Evolutionary conservation across 2,113 vertebrate species (phyloP), one percentile per base, ranked within the genome.

Genomic region (Panthera uncia): DNA sequence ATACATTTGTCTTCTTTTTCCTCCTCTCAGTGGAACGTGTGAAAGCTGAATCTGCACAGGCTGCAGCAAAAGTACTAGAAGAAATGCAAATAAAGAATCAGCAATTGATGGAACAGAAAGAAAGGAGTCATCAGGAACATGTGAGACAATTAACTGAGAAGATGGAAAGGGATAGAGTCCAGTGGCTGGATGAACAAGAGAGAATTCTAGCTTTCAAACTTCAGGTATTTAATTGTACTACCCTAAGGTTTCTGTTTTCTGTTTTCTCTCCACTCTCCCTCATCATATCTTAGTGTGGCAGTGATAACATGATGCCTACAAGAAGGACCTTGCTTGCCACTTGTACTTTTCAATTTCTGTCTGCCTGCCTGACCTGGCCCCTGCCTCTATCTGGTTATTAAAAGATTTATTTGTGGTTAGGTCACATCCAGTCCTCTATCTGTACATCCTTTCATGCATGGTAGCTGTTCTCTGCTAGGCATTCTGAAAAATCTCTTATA

Each of bases 101-200:
- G 57, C 73, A 97, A 79, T 18, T 98, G 57, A 57, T 98, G 85
- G 79, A 96, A 69, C 21, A 97, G 69, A 96, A 71, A 57, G 95
- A 98, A 63, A 96, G 18, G 93, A 96, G 91, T 79, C 9, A 97
- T 45, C 91, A 93, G 71, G 98, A 98, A 10, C 95, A 85, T 1
- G 7, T 98, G 81, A 82, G 11, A 57, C 87, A 97, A 36, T 2
- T 97, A 61, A 93, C 88, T 50, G 81, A 96, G 52, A 97, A 91
- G 76, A 93, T 97, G 31, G 66, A 97, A 52, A 16, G 0, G 3
- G 95, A 97, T 0, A 85, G 87, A 41, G 21, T 5, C 7, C 81
- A 86, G 66, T 4, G 94, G 55, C 0, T 21, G 19, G 0, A 21
- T 73, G 93, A 98, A 15, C 97, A 96, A 29, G 41, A 89, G 21